A percentile compares a stretch with the other conserved stretches of the same genome.
phyloP scores from a whole-genome alignment of 2,797 vertebrate species.

The Danio kyathit region DNA sequence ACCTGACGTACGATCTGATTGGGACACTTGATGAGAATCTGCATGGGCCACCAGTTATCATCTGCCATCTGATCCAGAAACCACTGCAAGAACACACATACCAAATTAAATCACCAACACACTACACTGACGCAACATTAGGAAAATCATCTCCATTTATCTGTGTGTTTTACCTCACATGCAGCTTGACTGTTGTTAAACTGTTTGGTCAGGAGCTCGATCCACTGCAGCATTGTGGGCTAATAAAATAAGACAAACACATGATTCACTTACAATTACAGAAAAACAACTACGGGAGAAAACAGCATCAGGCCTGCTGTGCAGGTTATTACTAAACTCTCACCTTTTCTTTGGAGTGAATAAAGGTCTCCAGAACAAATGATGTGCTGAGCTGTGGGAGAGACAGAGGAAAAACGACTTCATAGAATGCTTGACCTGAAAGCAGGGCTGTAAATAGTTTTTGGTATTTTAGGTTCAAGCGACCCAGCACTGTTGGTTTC shows the following conservation, averaged over 20 bases:
- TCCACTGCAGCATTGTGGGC: conserved; percentile 99
- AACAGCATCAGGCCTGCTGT: background rate
- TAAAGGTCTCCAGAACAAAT: conserved; percentile 97
- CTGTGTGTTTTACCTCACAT: conserved; percentile 86
- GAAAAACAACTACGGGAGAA: background rate
- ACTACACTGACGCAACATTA: background rate
- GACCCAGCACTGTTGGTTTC: too few species aligned
- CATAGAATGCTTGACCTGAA: background rate
- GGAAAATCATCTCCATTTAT: background rate
- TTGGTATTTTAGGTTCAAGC: too few species aligned
- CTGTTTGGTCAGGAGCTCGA: conserved; percentile 97
- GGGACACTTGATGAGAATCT: conserved; percentile 98
- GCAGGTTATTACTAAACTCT: background rate
- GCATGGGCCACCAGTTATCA: conserved; percentile 99
- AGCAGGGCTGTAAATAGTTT: too few species aligned
- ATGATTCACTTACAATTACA: background rate
- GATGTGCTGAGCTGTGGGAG: conserved; percentile 92
- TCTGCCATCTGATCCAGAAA: conserved; percentile 99
- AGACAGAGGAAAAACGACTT: background rate
- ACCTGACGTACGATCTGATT: conserved; percentile 99
- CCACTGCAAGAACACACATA: conserved; percentile 82
- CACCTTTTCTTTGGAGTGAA: conserved; percentile 99
- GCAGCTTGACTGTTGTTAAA: conserved; percentile 99
- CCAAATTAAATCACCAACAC: too few species aligned
- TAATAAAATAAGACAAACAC: conserved; percentile 62